A percentile compares a stretch with the other conserved stretches of the same genome.
Evolutionary conservation across 2,113 vertebrate genomes (phyloP).

Genomic region (Zootoca vivipara): DNA sequence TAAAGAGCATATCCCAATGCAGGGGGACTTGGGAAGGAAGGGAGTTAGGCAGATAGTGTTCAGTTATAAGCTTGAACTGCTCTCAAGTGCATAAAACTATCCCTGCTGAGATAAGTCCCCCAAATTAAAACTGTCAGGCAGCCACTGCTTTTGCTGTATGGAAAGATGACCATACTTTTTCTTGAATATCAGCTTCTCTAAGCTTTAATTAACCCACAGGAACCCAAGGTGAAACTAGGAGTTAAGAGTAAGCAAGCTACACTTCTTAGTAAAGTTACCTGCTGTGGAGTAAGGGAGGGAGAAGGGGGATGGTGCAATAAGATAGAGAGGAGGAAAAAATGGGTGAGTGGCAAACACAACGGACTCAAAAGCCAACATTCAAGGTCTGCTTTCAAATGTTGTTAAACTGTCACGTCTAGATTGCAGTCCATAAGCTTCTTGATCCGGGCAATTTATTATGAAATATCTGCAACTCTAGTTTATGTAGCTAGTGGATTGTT

Average conservation of each 20-base stretch:
- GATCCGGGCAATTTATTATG: not conserved
- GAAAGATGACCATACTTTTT: not conserved
- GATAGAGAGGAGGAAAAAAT: not conserved
- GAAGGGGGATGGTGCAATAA: not conserved
- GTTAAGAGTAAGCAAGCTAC: not conserved
- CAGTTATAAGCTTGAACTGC: conserved; percentile 9
- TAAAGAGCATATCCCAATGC: conserved; percentile 19
- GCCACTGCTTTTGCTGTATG: not conserved
- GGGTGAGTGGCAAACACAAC: not conserved
- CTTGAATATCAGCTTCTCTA: conserved; percentile 7
- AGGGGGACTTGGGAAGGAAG: not conserved
- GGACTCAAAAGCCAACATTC: not conserved
- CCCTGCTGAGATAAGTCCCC: conserved; percentile 17
- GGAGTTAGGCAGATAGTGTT: not conserved
- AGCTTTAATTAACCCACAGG: conserved; percentile 2
- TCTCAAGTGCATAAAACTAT: conserved; percentile 13
- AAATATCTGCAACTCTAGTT: not conserved
- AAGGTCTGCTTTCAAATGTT: not conserved
- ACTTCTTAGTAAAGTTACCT: not conserved
- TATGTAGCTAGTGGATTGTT: not conserved
- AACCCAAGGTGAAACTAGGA: not conserved
- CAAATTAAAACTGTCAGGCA: conserved; percentile 19
- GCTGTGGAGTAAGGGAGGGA: not conserved
- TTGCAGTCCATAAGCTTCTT: not conserved
- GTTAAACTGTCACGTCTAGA: not conserved